phyloP scores from a whole-genome alignment of 2,797 vertebrate genomes.

The Pseudomugil gertrudae region DNA sequence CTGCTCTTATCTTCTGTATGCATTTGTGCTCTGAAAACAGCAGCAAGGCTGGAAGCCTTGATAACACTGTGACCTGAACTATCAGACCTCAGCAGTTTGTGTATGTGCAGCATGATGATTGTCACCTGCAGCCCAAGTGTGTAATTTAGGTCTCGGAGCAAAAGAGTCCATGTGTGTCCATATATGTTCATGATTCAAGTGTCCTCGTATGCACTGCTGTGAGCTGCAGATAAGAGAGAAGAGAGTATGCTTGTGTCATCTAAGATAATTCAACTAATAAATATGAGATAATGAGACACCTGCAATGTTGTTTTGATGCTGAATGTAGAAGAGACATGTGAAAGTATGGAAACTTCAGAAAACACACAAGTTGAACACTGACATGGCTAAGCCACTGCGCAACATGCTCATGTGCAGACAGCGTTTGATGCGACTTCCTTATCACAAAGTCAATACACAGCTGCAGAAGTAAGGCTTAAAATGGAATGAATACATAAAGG shows the following conservation, averaged over 20 bases:
- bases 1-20: conserved; percentile 34
- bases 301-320: conserved; percentile 1
- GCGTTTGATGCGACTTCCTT: no score
- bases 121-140: not conserved
- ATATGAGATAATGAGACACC: conserved; percentile 13
- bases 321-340: not conserved
- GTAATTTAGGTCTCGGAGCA: conserved; percentile 17
- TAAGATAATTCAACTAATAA: conserved; percentile 20
- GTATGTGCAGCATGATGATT: not conserved
- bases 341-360: not conserved
- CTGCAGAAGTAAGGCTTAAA: no score
- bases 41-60: conserved; percentile 30
- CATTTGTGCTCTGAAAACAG: conserved; percentile 25
- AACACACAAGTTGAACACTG: no score
- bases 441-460: no score
- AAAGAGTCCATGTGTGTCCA: conserved; percentile 3
- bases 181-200: not conserved
- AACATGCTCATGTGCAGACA: no score
- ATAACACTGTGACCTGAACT: conserved; percentile 30
- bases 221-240: conserved; percentile 38
- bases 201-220: conserved; percentile 23
- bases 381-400: not conserved
- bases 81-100: conserved; percentile 4
- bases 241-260: not conserved
- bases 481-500: no score